Conservation (phyloP, 2,113 vertebrate species). For the Vombatus ursinus region DNA sequence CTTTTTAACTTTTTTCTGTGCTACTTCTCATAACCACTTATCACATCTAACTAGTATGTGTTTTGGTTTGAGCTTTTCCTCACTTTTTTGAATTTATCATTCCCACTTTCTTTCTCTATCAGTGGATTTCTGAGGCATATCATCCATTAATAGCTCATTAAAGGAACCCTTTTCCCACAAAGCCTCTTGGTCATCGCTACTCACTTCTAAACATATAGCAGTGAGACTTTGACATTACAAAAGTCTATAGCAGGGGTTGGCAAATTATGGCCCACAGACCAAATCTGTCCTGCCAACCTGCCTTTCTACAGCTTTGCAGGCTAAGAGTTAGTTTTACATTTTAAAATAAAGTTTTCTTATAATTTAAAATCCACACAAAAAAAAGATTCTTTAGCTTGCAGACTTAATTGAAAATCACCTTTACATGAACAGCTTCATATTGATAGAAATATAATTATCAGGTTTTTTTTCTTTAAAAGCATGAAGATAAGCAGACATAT, state of each 20-base stretch:
- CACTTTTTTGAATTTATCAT: background rate
- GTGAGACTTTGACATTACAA: background rate
- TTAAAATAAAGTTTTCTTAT: background rate
- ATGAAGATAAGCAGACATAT: background rate
- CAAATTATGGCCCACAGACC: background rate
- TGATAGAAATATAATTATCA: background rate
- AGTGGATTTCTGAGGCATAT: background rate
- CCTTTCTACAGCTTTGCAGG: background rate
- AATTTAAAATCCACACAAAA: background rate
- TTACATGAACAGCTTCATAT: background rate
- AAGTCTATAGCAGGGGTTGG: background rate
- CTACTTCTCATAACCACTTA: background rate
- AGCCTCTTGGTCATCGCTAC: background rate
- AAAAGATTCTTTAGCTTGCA: background rate
- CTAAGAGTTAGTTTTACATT: background rate
- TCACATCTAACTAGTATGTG: background rate
- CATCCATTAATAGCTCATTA: background rate
- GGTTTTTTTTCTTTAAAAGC: background rate
- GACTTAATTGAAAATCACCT: background rate
- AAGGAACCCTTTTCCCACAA: background rate
- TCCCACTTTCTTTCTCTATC: background rate
- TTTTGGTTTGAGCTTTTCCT: background rate
- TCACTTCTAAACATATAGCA: background rate
- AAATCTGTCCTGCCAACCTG: background rate
- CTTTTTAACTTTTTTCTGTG: too few relatives aligned